Base-by-base conservation (phyloP, 2,888 invertebrate species). In the Sinohyriopsis cumingii region DNA sequence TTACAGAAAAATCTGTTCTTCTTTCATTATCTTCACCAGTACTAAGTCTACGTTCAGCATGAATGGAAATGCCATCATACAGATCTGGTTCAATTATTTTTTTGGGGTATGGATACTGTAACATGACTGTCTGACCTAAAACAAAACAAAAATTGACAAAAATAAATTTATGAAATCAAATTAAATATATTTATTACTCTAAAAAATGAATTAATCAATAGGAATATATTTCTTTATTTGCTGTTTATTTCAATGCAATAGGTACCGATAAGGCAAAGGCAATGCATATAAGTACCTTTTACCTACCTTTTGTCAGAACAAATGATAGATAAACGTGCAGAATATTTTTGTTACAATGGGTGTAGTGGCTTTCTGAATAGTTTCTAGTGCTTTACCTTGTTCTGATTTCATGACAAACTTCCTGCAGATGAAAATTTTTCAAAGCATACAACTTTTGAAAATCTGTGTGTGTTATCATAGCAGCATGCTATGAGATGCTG, bases 51-150 rank as follows among this genome's bases (percentile, higher is more conserved):
- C 84, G 82, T 72, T 87, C 86, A 1, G 87, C 88, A 74, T 89
- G 89, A 7, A 88, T 81, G 24, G 83, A 74, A 19, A 89, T 85
- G 24, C 79, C 78, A 54, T 88, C 87, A 72, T 89, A 89, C 55
- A 82, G 79, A n/a, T 82, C 80, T 0, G 88, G 89, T 67, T 89
- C 89, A 7, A 78, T 74, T 5, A 89, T 87, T 63, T 80, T 67
- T 20, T 84, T 71, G 20, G 88, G 88, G 71, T 89, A 89, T 0
- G 89, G 83, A 63, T 81, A 77, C 33, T 78, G 78, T 28, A 89
- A 69, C 65, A 85, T 64, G 3, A 86, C 85, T 24, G 87, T 79
- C 59, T 87, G 84, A 62, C 88, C 87, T 87, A 73, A 45, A 63
- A 71, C 45, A 67, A 33, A 69, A 20, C 12, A 73, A 65, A 6